phyloP scores from a whole-genome alignment of 2,797 vertebrate species.

The Danio jaintianensis region DNA sequence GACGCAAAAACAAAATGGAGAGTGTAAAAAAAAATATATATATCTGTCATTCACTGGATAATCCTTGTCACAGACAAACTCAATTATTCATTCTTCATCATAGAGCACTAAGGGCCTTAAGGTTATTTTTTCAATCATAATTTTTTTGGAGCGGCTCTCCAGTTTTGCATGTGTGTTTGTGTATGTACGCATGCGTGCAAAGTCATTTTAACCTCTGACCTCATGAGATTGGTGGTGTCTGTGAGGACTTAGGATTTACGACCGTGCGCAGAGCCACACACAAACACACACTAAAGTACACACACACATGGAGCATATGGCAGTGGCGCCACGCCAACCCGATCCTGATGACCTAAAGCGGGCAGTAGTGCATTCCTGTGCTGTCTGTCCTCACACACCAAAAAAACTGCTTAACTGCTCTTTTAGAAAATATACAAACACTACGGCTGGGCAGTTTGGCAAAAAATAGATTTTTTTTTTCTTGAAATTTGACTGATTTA shows the following conservation, averaged over 20 bases:
- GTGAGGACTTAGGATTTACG: slow-evolving; percentile 48
- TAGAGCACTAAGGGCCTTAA: slow-evolving; percentile 26
- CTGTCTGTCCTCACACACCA: slow-evolving; percentile 16
- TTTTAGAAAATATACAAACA: slow-evolving; percentile 13
- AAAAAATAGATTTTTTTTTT: too few species aligned
- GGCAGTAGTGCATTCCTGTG: slow-evolving; percentile 42
- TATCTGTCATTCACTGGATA: background rate
- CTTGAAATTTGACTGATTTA: too few species aligned
- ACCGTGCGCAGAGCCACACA: slow-evolving; percentile 25
- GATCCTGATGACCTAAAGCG: slow-evolving; percentile 21
- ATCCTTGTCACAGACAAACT: slow-evolving; percentile 13
- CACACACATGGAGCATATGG: slow-evolving; percentile 48
- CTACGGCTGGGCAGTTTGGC: too few species aligned
- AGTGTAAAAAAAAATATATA: background rate
- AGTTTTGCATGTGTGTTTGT: slow-evolving; percentile 21
- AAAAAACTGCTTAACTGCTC: slow-evolving; percentile 11
- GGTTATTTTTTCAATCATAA: slow-evolving; percentile 26
- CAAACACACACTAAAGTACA: slow-evolving; percentile 32
- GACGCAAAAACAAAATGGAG: slow-evolving; percentile 18
- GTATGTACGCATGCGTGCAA: slow-evolving; percentile 28
- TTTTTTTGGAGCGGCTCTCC: background rate
- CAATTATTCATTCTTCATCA: slow-evolving; percentile 22
- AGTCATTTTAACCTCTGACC: slow-evolving; percentile 55
- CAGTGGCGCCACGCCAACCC: slow-evolving; percentile 36
- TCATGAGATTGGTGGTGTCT: slow-evolving; percentile 52